Evolutionary conservation across 2,113 vertebrate genomes (phyloP).

Genomic region (Ptilorrhoa leucosticta): DNA sequence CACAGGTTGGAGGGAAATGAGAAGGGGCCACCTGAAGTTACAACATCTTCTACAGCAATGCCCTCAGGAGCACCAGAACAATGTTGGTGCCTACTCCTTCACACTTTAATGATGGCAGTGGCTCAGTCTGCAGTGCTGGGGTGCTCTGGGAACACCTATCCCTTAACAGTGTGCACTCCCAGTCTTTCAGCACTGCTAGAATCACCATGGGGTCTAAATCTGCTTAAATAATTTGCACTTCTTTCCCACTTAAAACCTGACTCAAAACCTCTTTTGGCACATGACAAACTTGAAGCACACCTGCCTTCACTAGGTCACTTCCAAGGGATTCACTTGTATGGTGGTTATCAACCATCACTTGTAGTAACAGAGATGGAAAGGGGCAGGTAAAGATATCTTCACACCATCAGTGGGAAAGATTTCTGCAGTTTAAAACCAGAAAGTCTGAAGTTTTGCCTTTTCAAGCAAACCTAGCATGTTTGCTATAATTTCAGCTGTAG

Average conservation of each 20-base stretch:
- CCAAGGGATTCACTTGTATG: accelerated
- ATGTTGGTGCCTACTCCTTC: background rate
- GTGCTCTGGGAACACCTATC: background rate
- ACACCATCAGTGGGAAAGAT: background rate
- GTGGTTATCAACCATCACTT: background rate
- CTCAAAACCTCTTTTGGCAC: background rate
- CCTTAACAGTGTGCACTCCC: background rate
- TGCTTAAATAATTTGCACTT: background rate
- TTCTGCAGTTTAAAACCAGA: background rate
- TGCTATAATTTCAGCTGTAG: background rate
- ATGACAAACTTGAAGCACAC: background rate
- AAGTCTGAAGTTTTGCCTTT: background rate
- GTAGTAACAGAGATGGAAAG: background rate
- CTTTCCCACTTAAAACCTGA: background rate
- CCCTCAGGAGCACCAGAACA: background rate
- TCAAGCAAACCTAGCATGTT: background rate
- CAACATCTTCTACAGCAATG: background rate
- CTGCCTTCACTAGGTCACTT: background rate
- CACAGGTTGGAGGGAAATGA: background rate
- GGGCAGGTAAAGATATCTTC: background rate
- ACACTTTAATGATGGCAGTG: accelerated
- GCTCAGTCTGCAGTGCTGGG: background rate
- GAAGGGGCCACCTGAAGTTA: background rate
- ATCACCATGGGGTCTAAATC: background rate
- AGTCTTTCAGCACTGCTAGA: background rate